Evolutionary conservation across 2,797 vertebrate genomes (phyloP).

Genomic region (Jordanella pulchra): DNA sequence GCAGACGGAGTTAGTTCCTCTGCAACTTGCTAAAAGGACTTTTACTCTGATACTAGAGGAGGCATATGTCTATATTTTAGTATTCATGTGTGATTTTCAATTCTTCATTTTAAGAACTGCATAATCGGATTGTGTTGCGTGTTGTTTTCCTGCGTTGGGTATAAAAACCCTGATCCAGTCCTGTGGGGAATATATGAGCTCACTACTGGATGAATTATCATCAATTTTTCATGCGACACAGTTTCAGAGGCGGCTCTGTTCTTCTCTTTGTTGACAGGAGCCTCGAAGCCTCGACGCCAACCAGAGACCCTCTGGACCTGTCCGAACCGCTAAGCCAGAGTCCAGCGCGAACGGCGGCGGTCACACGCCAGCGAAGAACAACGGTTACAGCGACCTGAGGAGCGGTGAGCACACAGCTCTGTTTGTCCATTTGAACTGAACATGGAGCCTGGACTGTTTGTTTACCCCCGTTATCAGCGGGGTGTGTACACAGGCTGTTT

Average conservation of each 20-base stretch:
- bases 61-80: too few relatives aligned
- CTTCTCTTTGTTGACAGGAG: slow-evolving; percentile 74
- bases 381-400: slow-evolving; percentile 65
- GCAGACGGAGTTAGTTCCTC: too few relatives aligned
- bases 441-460: slow-evolving; percentile 50
- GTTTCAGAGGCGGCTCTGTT: background rate
- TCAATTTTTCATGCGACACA: slow-evolving; percentile 43
- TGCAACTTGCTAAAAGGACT: too few relatives aligned
- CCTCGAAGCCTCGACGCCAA: slow-evolving; percentile 52
- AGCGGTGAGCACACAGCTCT: slow-evolving; percentile 67
- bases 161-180: slow-evolving; percentile 2
- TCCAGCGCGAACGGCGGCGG: slow-evolving; percentile 31
- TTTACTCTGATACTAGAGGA: too few relatives aligned
- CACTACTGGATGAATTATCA: slow-evolving; percentile 27
- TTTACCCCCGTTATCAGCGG: slow-evolving; percentile 49
- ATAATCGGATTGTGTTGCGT: background rate
- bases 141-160: background rate
- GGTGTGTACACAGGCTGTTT: slow-evolving; percentile 48
- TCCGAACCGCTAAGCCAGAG: slow-evolving; percentile 22
- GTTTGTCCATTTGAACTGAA: slow-evolving; percentile 58
- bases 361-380: slow-evolving; percentile 39
- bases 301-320: slow-evolving; percentile 45
- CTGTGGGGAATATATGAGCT: slow-evolving; percentile 31
- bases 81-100: too few relatives aligned
- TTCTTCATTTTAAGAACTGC: background rate